Evolutionary conservation across 2,888 invertebrate species (phyloP).

Genomic region (Aphidius colemani): DNA sequence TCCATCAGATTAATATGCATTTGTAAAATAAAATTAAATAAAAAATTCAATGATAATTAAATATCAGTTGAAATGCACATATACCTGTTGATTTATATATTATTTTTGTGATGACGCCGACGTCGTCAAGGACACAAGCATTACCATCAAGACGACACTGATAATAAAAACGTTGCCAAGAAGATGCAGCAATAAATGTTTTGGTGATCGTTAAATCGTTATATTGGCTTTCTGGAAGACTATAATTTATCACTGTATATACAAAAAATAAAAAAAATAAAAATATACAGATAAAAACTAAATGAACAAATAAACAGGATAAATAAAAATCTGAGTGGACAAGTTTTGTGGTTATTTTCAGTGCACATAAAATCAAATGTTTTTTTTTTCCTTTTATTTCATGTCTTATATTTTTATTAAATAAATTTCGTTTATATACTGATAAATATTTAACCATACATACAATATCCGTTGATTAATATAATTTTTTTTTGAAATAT

Average conservation of each 20-base stretch:
- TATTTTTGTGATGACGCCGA: constrained; percentile 11
- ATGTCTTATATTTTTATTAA: too few relatives aligned
- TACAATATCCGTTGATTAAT: too few relatives aligned
- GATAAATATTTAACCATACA: too few relatives aligned
- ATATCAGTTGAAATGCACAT: background rate
- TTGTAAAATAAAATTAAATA: constrained; percentile 1
- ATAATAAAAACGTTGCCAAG: constrained; percentile 45
- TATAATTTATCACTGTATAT: background rate
- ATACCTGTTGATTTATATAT: constrained; percentile 2
- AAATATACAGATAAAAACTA: too few relatives aligned
- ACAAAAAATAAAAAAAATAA: too few relatives aligned
- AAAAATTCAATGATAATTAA: constrained; percentile 1
- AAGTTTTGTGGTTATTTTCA: constrained; percentile 4
- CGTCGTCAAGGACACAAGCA: constrained; percentile 31
- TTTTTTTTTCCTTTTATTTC: too few relatives aligned
- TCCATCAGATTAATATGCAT: too few relatives aligned
- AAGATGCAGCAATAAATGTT: constrained; percentile 51
- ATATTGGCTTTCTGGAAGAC: constrained; percentile 43
- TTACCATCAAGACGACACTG: constrained; percentile 37
- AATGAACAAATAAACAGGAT: background rate
- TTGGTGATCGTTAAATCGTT: constrained; percentile 55
- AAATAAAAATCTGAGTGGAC: constrained; percentile 35
- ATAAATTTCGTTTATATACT: too few relatives aligned
- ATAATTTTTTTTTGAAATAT: too few relatives aligned
- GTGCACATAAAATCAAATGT: too few relatives aligned